A percentile compares a stretch with the other conserved stretches of the same genome.
These are phyloP conservation scores for Onychostruthus taczanowskii DNA, from an alignment of 2,113 vertebrate genomes.

Conservation along the genomic window DNA sequence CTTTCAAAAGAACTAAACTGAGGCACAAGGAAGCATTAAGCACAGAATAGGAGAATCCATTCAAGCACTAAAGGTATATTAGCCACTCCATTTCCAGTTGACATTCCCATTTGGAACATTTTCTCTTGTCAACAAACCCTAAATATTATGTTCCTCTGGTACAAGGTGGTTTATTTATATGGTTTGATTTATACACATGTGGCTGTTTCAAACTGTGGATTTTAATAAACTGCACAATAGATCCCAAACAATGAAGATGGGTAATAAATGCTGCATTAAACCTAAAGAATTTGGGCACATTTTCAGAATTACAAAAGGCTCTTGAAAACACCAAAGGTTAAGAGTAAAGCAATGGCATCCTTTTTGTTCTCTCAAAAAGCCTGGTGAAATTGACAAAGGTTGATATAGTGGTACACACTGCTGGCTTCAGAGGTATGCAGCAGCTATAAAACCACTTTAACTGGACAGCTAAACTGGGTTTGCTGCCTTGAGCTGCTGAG, in stretches of 20 bases:
- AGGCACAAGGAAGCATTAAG: neutral
- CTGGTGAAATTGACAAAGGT: neutral
- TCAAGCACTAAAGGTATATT: neutral
- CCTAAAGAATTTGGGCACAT: neutral
- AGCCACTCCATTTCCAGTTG: neutral
- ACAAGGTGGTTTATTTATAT: neutral
- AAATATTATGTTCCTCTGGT: neutral
- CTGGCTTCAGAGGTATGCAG: neutral
- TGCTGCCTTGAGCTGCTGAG: conserved; percentile 17
- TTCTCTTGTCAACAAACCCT: neutral
- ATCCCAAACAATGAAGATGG: neutral
- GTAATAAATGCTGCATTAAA: conserved; percentile 17
- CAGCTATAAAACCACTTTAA: conserved; percentile 14
- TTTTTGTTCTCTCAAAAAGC: neutral
- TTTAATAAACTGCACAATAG: neutral
- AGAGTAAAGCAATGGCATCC: neutral
- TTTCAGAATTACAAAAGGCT: conserved; percentile 1
- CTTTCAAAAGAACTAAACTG: neutral
- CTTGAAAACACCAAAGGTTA: neutral
- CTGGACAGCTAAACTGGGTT: neutral
- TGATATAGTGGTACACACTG: neutral
- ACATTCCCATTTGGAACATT: neutral
- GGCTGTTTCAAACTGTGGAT: neutral
- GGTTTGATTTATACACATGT: neutral
- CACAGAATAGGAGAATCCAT: neutral